These are phyloP conservation scores for Lordiphosa clarofinis DNA, from an alignment of 1,140 invertebrate species.

Conservation along the genomic window DNA sequence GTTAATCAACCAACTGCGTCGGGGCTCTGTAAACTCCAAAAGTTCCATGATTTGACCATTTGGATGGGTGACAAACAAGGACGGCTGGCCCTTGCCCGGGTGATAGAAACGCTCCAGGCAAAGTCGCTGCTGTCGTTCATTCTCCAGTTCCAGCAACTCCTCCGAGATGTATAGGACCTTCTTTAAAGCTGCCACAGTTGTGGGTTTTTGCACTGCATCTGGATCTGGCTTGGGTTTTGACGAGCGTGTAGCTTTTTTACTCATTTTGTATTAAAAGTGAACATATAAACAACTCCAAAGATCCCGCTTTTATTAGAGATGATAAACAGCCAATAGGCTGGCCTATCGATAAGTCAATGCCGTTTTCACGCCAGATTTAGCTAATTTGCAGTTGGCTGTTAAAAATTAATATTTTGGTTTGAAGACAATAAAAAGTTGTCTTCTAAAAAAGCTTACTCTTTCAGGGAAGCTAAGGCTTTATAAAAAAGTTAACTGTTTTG, in stretches of 20 bases:
- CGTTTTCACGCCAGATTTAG: neutral
- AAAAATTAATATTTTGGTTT: no score
- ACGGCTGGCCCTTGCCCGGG: slow-evolving; percentile 52
- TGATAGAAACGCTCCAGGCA: slow-evolving; percentile 63
- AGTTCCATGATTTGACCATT: slow-evolving; percentile 83
- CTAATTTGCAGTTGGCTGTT: neutral
- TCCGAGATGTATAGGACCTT: slow-evolving; percentile 64
- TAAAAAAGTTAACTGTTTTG: no score
- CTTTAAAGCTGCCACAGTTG: slow-evolving; percentile 29
- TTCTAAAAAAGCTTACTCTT: no score
- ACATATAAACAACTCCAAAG: slow-evolving; percentile 3
- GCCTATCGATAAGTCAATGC: neutral
- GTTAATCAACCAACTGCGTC: slow-evolving; percentile 86
- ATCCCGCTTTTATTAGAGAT: slow-evolving; percentile 30
- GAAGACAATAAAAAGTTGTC: no score
- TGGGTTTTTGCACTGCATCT: slow-evolving; percentile 30
- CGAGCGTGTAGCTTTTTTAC: slow-evolving; percentile 50
- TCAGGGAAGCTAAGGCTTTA: no score
- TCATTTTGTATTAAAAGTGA: slow-evolving; percentile 34
- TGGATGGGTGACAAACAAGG: slow-evolving; percentile 51
- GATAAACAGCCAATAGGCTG: neutral
- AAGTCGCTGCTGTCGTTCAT: slow-evolving; percentile 30
- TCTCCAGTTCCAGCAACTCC: slow-evolving; percentile 32
- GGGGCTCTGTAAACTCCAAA: slow-evolving; percentile 84
- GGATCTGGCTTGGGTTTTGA: slow-evolving; percentile 53